Conservation (phyloP, 1,140 invertebrate genomes). For the Acromyrmex heyeri region DNA sequence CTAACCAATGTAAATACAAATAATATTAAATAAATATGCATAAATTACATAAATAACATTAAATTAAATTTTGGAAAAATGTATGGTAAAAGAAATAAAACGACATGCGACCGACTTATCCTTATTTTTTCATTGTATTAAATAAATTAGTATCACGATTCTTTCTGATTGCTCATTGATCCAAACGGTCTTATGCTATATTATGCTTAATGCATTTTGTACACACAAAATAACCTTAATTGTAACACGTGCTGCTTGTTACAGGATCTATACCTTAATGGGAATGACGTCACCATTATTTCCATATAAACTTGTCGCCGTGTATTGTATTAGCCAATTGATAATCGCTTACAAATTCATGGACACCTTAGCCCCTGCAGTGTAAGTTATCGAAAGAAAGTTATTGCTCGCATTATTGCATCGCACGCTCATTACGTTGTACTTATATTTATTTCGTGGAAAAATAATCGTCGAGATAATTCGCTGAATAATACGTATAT, state of each 20-base stretch:
- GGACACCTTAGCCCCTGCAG: slow-evolving; percentile 13
- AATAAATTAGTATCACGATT: too few species aligned
- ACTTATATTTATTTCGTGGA: neutral
- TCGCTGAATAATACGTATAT: neutral
- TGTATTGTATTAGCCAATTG: neutral
- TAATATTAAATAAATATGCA: too few species aligned
- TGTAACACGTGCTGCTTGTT: neutral
- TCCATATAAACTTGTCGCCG: neutral
- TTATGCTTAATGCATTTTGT: too few species aligned
- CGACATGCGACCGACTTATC: too few species aligned
- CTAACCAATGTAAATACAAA: neutral
- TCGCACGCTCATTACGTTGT: neutral
- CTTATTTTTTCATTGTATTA: too few species aligned
- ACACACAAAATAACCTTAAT: too few species aligned
- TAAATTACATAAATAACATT: neutral
- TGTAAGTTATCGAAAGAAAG: slow-evolving; percentile 19
- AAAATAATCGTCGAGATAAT: neutral
- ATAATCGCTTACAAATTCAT: neutral
- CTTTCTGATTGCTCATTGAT: too few species aligned
- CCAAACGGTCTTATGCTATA: too few species aligned
- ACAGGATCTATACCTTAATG: neutral
- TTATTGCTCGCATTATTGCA: neutral
- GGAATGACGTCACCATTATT: neutral
- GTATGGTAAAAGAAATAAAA: neutral
- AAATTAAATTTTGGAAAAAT: neutral